Evolutionary conservation across 2,113 vertebrate species (phyloP).

Genomic region (Corythoichthys intestinalis): DNA sequence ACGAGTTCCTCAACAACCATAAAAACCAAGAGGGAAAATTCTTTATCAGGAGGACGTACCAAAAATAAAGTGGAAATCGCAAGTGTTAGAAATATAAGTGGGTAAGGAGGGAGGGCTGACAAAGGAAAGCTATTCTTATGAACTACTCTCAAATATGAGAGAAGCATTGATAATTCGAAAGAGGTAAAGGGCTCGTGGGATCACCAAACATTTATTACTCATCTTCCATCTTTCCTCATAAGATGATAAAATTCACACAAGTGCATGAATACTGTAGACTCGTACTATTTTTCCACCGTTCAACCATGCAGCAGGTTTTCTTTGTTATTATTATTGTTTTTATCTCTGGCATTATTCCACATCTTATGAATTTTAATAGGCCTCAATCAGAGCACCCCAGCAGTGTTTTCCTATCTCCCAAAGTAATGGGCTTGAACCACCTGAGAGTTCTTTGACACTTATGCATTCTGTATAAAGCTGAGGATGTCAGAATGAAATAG

Average conservation of each 20-base stretch:
- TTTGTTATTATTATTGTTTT: constrained; percentile 24
- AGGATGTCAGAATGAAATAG: constrained; percentile 53
- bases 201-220: constrained; percentile 48
- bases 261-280: constrained; percentile 33
- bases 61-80: constrained; percentile 13
- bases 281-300: constrained; percentile 28
- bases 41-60: constrained; percentile 21
- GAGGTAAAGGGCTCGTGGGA: constrained; percentile 39
- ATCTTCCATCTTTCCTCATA: constrained; percentile 31
- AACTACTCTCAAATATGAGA: constrained; percentile 9
- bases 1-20: constrained; percentile 25
- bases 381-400: constrained; percentile 71
- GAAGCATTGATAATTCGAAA: constrained; percentile 34
- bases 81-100: constrained; percentile 14
- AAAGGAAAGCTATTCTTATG: neutral
- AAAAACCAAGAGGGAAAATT: constrained; percentile 22
- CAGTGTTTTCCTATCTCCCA: constrained; percentile 73
- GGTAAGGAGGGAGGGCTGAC: neutral
- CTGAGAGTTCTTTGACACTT: constrained; percentile 64
- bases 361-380: constrained; percentile 76
- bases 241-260: constrained; percentile 45
- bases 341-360: constrained; percentile 67
- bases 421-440: constrained; percentile 74
- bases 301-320: constrained; percentile 21
- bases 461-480: constrained; percentile 35